Percentiles rank a stretch among this genome's conserved stretches.
Conservation (phyloP, 2,888 invertebrate species). For the Phengaris alcon region DNA sequence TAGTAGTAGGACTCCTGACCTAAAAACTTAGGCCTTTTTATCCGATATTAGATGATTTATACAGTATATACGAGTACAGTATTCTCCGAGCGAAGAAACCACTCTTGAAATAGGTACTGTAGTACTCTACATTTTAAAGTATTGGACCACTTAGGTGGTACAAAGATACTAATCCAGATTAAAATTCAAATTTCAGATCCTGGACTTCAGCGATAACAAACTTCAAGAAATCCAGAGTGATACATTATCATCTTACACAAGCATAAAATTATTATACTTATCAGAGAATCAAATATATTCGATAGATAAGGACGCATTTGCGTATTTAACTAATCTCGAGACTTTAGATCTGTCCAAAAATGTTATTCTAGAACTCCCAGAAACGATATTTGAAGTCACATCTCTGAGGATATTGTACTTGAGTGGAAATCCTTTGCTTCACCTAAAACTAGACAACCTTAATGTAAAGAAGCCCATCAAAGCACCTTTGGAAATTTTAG, state of each 20-base stretch:
- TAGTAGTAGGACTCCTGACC: too few relatives aligned
- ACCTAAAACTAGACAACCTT: slow-evolving; percentile 56
- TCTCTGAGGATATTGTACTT: slow-evolving; percentile 81
- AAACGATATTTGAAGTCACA: slow-evolving; percentile 76
- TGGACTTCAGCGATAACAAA: slow-evolving; percentile 79
- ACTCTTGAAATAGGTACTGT: too few relatives aligned
- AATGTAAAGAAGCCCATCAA: slow-evolving; percentile 74
- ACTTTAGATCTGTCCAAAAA: slow-evolving; percentile 79
- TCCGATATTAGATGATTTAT: too few relatives aligned
- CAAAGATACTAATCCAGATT: slow-evolving; percentile 2
- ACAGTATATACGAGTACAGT: too few relatives aligned
- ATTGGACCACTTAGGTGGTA: background rate
- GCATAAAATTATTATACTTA: slow-evolving; percentile 77
- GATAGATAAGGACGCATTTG: slow-evolving; percentile 77
- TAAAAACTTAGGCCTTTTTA: too few relatives aligned
- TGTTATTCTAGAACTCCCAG: slow-evolving; percentile 71
- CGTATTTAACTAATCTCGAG: slow-evolving; percentile 68
- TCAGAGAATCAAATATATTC: slow-evolving; percentile 78
- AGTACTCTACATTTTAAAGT: background rate
- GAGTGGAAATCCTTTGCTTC: slow-evolving; percentile 70
- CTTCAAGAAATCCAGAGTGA: slow-evolving; percentile 71
- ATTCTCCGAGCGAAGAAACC: too few relatives aligned
- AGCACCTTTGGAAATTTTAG: slow-evolving; percentile 79
- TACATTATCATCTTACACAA: slow-evolving; percentile 72
- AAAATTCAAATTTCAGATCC: slow-evolving; percentile 64